Evolutionary conservation across 2,888 invertebrate genomes (phyloP).

Genomic region (Epistrophe grossulariae): DNA sequence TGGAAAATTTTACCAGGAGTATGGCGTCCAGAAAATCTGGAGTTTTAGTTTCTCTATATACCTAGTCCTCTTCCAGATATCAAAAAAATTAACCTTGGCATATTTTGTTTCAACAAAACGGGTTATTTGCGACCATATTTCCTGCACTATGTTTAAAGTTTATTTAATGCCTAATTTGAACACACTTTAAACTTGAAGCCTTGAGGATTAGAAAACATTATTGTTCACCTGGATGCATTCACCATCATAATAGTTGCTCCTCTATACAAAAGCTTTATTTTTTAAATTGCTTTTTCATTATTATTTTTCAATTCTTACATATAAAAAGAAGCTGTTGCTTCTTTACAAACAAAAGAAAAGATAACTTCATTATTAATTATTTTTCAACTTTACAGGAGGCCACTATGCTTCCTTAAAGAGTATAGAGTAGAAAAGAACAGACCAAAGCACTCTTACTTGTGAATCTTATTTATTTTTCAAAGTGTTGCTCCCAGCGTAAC

Average conservation of each 20-base stretch:
- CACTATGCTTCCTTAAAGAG: neutral
- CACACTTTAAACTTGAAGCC: neutral
- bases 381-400: slow-evolving; percentile 46
- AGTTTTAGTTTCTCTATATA: too few relatives aligned
- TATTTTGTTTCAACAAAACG: too few relatives aligned
- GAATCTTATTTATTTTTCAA: slow-evolving; percentile 38
- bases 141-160: too few relatives aligned
- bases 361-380: slow-evolving; percentile 59
- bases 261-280: slow-evolving; percentile 1
- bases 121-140: too few relatives aligned
- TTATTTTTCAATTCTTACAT: neutral
- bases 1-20: too few relatives aligned
- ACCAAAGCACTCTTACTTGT: neutral
- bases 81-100: too few relatives aligned
- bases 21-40: too few relatives aligned
- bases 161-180: neutral
- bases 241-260: neutral
- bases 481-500: slow-evolving; percentile 53
- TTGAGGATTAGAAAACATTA: slow-evolving; percentile 16
- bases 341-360: slow-evolving; percentile 14
- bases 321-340: slow-evolving; percentile 58
- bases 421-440: too few relatives aligned
- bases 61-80: too few relatives aligned
- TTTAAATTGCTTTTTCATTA: slow-evolving; percentile 26
- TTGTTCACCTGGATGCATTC: neutral